These are phyloP conservation scores for Hippocampus abdominalis DNA, from an alignment of 2,113 vertebrate genomes.

Conservation along the genomic window DNA sequence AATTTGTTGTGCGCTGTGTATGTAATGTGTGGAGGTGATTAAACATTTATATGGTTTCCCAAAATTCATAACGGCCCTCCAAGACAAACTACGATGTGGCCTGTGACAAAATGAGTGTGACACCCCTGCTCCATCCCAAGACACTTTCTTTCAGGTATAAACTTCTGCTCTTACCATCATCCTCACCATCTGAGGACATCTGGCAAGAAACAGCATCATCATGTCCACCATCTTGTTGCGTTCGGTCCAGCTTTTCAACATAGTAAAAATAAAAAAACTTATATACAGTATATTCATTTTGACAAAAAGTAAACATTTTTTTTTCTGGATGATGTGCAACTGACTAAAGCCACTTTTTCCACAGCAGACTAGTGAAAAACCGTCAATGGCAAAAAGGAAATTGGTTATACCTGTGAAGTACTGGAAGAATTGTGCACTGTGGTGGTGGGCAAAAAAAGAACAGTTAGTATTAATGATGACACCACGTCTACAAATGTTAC, in stretches of 20 bases:
- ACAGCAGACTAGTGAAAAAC: too few species aligned
- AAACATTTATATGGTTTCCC: too few species aligned
- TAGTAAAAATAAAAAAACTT: background rate
- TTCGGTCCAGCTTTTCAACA: conserved; percentile 37
- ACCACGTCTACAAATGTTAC: background rate
- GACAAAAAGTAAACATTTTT: background rate
- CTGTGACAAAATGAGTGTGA: too few species aligned
- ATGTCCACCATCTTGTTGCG: background rate
- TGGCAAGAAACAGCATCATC: conserved; percentile 9
- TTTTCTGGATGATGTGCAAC: too few species aligned
- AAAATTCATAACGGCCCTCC: too few species aligned
- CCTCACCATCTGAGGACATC: background rate
- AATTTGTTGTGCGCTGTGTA: too few species aligned
- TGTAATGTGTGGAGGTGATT: too few species aligned
- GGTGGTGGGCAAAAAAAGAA: conserved; percentile 5
- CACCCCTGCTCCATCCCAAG: background rate
- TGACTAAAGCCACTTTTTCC: too few species aligned
- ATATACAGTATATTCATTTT: background rate
- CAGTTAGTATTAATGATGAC: background rate
- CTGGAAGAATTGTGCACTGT: conserved; percentile 24
- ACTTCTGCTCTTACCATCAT: conserved; percentile 17
- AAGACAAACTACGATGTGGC: too few species aligned
- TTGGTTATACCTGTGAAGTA: conserved; percentile 33
- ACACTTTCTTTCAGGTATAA: background rate
- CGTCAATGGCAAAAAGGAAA: background rate